Evolutionary conservation across 2,113 vertebrate genomes (phyloP).

Genomic region (Lagopus leucura): DNA sequence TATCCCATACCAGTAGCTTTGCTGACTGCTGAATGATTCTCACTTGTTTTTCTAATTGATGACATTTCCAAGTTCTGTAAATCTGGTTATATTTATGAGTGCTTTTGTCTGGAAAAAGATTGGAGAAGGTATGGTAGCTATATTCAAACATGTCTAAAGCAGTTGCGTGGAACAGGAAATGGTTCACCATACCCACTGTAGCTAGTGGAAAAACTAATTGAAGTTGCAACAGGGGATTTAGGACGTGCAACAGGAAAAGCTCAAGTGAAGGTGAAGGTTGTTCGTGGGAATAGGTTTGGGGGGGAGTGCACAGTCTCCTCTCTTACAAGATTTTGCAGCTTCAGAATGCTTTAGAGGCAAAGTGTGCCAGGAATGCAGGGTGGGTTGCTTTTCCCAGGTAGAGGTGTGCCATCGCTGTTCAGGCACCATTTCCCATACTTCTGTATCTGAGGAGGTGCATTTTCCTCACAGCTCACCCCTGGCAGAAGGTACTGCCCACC

Average conservation of each 20-base stretch:
- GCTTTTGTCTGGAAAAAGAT: background rate
- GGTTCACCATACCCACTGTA: background rate
- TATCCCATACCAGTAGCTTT: background rate
- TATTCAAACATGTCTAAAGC: background rate
- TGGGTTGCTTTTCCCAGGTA: background rate
- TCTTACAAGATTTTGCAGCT: background rate
- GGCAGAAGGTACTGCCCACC: background rate
- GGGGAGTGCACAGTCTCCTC: background rate
- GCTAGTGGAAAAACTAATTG: background rate
- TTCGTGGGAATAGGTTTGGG: background rate
- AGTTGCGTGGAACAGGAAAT: background rate
- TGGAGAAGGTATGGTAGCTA: background rate
- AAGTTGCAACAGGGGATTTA: background rate
- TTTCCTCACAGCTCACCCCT: background rate
- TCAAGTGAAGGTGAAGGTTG: background rate
- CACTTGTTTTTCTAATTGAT: background rate
- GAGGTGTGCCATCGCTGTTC: rapidly evolving
- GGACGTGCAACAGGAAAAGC: background rate
- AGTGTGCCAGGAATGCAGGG: background rate
- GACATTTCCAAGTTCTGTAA: background rate
- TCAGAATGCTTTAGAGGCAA: background rate
- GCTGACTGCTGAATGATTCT: background rate
- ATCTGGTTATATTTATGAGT: background rate
- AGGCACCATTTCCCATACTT: background rate
- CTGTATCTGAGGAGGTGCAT: background rate